Evolutionary conservation across 2,888 invertebrate genomes (phyloP).

Genomic region (Marronus borbonicus): DNA sequence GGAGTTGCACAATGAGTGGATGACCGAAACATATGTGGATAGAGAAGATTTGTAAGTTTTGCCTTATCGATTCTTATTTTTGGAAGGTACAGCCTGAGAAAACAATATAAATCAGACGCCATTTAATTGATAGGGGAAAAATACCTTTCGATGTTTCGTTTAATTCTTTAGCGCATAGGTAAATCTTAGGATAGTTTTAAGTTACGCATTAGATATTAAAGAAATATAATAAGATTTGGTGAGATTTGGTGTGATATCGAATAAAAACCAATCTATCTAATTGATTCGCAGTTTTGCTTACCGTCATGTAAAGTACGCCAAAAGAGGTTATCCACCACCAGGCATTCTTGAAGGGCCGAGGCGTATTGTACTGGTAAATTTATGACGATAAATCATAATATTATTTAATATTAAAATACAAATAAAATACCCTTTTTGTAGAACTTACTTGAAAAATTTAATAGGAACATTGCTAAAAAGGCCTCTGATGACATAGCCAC

Average conservation of each 20-base stretch:
- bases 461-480: conserved; percentile 73
- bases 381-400: background rate
- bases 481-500: conserved; percentile 78
- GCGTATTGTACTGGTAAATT: conserved; percentile 65
- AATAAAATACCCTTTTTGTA: conserved; percentile 57
- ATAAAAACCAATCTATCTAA: background rate
- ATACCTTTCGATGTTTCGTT: too few species aligned
- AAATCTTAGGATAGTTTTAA: too few species aligned
- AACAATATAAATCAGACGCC: conserved; percentile 53
- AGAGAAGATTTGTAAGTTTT: conserved; percentile 71
- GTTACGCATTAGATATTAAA: too few species aligned
- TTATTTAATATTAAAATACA: background rate
- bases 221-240: too few species aligned
- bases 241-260: background rate
- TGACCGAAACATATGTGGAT: conserved; percentile 75
- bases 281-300: conserved; percentile 62
- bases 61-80: background rate
- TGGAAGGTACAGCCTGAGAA: background rate
- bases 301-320: conserved; percentile 68
- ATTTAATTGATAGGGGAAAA: conserved; percentile 55
- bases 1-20: conserved; percentile 72
- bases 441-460: conserved; percentile 78
- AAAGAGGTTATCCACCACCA: conserved; percentile 62
- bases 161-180: too few species aligned
- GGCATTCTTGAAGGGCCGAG: conserved; percentile 63